phyloP scores from a whole-genome alignment of 2,888 invertebrate genomes.

The Luffia ferchaultella region DNA sequence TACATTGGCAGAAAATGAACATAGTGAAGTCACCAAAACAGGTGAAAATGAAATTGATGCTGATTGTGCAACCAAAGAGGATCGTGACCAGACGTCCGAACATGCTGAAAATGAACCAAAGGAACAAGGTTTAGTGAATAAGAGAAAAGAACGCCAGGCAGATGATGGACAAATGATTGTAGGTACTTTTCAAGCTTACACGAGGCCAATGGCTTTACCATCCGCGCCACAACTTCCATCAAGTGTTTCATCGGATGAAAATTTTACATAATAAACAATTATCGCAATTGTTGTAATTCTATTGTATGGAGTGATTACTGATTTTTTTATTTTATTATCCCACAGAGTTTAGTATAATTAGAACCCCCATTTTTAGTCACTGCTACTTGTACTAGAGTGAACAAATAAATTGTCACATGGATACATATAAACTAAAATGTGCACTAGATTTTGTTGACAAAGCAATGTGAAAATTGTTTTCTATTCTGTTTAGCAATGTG shows the following conservation, averaged over 20 bases:
- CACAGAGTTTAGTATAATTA: too few relatives aligned
- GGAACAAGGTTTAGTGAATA: not conserved
- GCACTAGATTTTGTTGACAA: too few relatives aligned
- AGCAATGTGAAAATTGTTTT: too few relatives aligned
- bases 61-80: not conserved
- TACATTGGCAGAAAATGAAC: not conserved
- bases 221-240: not conserved
- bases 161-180: conserved; percentile 21
- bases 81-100: not conserved
- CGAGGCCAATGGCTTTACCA: not conserved
- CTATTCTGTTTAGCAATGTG: too few relatives aligned
- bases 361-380: too few relatives aligned
- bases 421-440: too few relatives aligned
- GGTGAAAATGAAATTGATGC: not conserved
- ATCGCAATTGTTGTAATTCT: too few relatives aligned
- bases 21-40: not conserved
- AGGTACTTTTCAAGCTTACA: conserved; percentile 29
- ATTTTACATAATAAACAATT: too few relatives aligned
- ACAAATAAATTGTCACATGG: too few relatives aligned
- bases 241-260: not conserved
- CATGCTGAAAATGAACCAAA: not conserved
- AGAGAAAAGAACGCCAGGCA: conserved; percentile 1
- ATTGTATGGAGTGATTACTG: too few relatives aligned
- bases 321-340: too few relatives aligned
- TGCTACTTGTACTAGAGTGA: too few relatives aligned